Percentiles rank a stretch among this genome's conserved stretches.
These are phyloP conservation scores for Eristalis arbustorum DNA, from an alignment of 2,888 invertebrate genomes.

Conservation along the genomic window DNA sequence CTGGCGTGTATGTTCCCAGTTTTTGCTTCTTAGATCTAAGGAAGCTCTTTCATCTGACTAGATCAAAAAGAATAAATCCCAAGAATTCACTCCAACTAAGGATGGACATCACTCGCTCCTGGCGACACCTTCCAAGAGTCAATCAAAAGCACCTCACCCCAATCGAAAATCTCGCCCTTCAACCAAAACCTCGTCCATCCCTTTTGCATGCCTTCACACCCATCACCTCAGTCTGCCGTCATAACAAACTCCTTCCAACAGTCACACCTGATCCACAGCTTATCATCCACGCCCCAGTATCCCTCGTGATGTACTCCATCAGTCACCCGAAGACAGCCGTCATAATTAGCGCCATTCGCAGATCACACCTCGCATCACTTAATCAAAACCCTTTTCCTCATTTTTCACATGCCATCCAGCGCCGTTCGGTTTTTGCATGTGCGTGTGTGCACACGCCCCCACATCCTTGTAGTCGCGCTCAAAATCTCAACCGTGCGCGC, in stretches of 20 bases:
- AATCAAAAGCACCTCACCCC: too few species aligned
- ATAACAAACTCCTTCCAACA: neutral
- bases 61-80: too few species aligned
- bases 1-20: too few species aligned
- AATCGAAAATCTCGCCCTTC: too few species aligned
- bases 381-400: slow-evolving; percentile 55
- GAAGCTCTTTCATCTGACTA: too few species aligned
- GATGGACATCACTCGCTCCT: too few species aligned
- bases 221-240: neutral
- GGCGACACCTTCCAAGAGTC: too few species aligned
- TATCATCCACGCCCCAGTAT: neutral
- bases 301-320: neutral
- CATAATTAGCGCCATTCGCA: slow-evolving; percentile 52
- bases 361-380: slow-evolving; percentile 41
- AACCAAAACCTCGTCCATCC: too few species aligned
- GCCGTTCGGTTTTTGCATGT: neutral
- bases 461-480: neutral
- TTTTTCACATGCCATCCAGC: slow-evolving; percentile 17
- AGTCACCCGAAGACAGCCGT: slow-evolving; percentile 29
- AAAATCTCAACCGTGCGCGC: slow-evolving; percentile 51
- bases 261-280: neutral
- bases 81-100: too few species aligned
- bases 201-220: too few species aligned
- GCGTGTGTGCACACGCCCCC: too few species aligned
- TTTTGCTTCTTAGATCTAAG: too few species aligned